Evolutionary conservation across 2,888 invertebrate genomes (phyloP), one percentile per base, ranked within the genome.

Genomic region (Drosophila buzzatii): DNA sequence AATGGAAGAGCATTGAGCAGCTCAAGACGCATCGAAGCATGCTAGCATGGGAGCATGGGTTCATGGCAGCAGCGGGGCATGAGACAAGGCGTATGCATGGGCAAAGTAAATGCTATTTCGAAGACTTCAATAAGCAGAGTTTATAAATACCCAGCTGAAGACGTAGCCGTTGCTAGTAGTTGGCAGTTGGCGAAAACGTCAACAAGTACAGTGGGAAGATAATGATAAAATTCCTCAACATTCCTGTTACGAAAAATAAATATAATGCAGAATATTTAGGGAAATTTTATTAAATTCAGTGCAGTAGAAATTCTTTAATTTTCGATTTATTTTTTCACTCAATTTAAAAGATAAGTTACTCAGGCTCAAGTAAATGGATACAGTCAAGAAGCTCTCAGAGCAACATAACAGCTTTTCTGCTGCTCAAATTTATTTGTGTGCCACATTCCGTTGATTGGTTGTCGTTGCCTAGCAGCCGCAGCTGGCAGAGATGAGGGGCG

Each of bases 71-170:
- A 23, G 5, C 33, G 23, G 57, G 9, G 16, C 20, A 61, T 31
- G 51, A 16, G 23, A 9, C 37, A 23, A 10, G 37, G 7, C 37
- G 35, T 3, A 20, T 20, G 51, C 51, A 35, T 20, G 72, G 41
- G 59, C 57, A 75, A 82, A 87, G 89, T 80, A 89, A 85, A 85
- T 87, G 87, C 88, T 89, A 85, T 89, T 89, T 85, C 70, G 85
- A 45, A 89, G 78, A 74, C 85, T 85, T 89, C 88, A 85, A 85
- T 85, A 85, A 75, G 73, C 73, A 66, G 69, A 84, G 89, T 88
- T 84, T 83, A 85, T 86, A 86, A 89, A 84, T 84, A 75, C 73
- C 70, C 70, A 67, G 69, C 85, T 69, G 73, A 65, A 67, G 82
- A 45, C 44, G 37, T 16, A 16, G 81, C 68, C 42, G 74, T n/a